Evolutionary conservation across 1,140 invertebrate genomes (phyloP), one percentile per base, ranked within the genome.

Genomic region (Cotesia chilonis): DNA sequence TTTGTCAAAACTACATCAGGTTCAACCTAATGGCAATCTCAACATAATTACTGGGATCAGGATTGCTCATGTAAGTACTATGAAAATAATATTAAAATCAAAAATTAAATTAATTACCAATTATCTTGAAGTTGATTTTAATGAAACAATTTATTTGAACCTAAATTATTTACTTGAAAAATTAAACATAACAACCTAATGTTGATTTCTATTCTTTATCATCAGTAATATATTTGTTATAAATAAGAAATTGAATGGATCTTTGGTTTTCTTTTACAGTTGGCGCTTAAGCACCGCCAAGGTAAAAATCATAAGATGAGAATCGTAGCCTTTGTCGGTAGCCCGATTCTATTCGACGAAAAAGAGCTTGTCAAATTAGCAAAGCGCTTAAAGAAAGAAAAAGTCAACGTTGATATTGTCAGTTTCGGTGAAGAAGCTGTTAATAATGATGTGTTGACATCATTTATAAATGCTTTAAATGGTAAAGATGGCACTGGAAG

Each of bases 231-330:
- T 28, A 28, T 28, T 28, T 28, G 28, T 28, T 28, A 28, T 28
- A 28, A 28, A 28, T 28, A 28, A 28, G 28, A 28, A 28, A 28
- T 28, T 28, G 28, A 28, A 59, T 17, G 2, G 28, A 28, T 28
- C 28, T 28, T 67, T 59, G 64, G 57, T 75, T 20, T 75, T 52
- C 72, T 59, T 4, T 81, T 83, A 74, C 78, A 95, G 93, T 88
- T 99, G 76, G 98, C 98, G 60, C 87, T 99, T 37, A 99, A 99
- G 87, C 98, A 99, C 91, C 92, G 98, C 70, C 98, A 99, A 89
- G 98, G 98, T 52, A 98, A 99, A 82, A 99, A 99, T 86, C 98
- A 99, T 83, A 98, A 98, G 87, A 98, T 99, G 95, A 92, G 98
- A 67, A 99, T 99, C 77, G 95, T 99, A 36, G 94, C 94, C 1